Base-by-base conservation (phyloP, 2,113 vertebrate species). In the Zosterops hypoxanthus region DNA sequence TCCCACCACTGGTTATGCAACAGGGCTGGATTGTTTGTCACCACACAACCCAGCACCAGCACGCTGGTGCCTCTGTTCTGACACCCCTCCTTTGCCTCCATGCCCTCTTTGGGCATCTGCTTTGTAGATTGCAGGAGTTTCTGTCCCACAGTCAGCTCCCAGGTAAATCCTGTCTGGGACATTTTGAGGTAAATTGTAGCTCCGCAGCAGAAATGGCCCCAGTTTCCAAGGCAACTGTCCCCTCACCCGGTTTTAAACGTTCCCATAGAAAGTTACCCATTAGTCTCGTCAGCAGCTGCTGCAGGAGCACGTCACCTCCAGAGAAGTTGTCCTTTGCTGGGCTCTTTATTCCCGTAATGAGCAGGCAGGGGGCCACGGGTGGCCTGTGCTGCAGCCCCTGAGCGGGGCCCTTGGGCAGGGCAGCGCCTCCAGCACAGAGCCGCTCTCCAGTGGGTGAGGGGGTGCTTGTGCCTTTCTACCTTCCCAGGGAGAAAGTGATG, bases 151-250 rank as follows among this genome's bases (percentile, higher is more conserved):
- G 42, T 49, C 10, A 1, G 49, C 57, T 92, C 80, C 80, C 68
- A 90, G 93, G 94, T 94, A 92, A 94, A 93, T 90, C 86, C 71
- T 39, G 69, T 50, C 82, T 92, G 90, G 87, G 90, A 83, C 80
- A 64, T 52, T 26, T 18, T 0, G 1, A 63, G 82, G 60, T 50
- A 63, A 82, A 46, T 11, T 1, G 4, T 28, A 86, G 52, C 76
- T 70, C 56, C 11, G 17, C 10, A 4, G 49, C 46, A 92, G 79
- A 96, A 91, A 34, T 2, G 7, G 57, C 72, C 93, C 82, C 94
- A 75, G 95, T 96, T 95, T 88, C 94, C 94, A 88, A 68, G 94
- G 92, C 88, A 95, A 93, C 95, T 81, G 61, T 76, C 52, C 88
- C 81, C 72, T 88, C 82, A 59, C 82, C 77, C 80, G 69, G 17